Base-by-base conservation (phyloP, 2,888 invertebrate species). In the Athetis lepigone region DNA sequence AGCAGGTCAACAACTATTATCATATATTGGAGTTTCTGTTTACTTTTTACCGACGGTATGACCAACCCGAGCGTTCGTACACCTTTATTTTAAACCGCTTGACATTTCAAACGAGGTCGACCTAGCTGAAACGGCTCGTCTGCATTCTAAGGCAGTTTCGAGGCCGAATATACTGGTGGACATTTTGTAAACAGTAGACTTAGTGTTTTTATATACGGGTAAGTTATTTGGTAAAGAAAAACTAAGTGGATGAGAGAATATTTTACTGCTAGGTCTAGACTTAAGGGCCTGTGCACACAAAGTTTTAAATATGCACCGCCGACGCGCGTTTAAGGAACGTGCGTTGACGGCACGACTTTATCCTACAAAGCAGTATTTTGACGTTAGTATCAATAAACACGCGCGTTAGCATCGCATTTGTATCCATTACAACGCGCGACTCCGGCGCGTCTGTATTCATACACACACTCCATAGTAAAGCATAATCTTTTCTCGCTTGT, bases 31-130 rank as follows among this genome's bases (percentile, higher is more conserved):
- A 37, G 18, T 43, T 70, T 49, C 47, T 74, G n/a, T 29, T 23
- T 11, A 25, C 7, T 2, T n/a, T 1, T n/a, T 8, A 1, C 7
- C 11, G 0, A 8, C 13, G n/a, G 0, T 3, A 5, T 4, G 37
- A 8, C 4, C 21, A 27, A 42, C 37, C 43, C 16, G 19, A 49
- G 27, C 47, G 13, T 8, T 47, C 51, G 8, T 8, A 51, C 45
- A 54, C 67, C 52, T 64, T 64, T 54, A 57, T 66, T 75, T 72
- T 56, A 73, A 61, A 51, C 40, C 11, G 25, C 46, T 54, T 61
- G 65, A 58, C 79, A 68, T 77, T 78, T 60, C 51, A 60, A 77
- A 78, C 68, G 62, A 63, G 68, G 55, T 71, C 62, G 46, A 18
- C 2, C 25, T 21, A 37, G 2, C 51, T 37, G 21, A 71, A 64